Evolutionary conservation across 2,113 vertebrate species (phyloP).

Genomic region (Calidris pygmaea): DNA sequence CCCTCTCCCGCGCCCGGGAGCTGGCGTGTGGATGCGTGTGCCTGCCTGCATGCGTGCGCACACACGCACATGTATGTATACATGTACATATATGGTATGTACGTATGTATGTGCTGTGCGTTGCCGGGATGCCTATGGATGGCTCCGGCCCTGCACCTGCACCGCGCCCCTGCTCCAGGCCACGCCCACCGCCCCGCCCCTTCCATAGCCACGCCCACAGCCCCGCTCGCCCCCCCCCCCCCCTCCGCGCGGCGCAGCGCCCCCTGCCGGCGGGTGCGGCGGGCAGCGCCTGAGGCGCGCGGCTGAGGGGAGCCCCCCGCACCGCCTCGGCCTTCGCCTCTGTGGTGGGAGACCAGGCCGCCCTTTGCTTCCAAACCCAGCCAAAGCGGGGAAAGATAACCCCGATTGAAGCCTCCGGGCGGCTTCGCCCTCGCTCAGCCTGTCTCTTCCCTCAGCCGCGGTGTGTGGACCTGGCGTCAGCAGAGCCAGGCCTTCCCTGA

Average conservation of each 20-base stretch:
- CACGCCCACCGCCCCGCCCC: too few relatives aligned
- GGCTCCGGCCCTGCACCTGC: not conserved
- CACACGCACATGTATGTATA: not conserved
- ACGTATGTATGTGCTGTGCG: too few relatives aligned
- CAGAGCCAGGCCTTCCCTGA: not conserved
- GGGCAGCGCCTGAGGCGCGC: not conserved
- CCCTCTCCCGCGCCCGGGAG: not conserved
- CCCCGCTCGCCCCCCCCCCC: too few relatives aligned
- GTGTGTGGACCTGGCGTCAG: fast-evolving
- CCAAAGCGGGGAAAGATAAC: fast-evolving
- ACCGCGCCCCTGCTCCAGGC: too few relatives aligned
- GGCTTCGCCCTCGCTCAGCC: not conserved
- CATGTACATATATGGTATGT: not conserved
- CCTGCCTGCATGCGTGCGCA: too few relatives aligned
- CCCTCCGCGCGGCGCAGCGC: not conserved
- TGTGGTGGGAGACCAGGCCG: fast-evolving
- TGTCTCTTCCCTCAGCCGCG: fast-evolving
- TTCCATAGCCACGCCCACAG: too few relatives aligned
- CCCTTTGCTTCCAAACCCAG: fast-evolving
- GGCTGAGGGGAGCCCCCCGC: too few relatives aligned
- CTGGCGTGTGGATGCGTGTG: not conserved
- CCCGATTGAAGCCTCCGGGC: fast-evolving
- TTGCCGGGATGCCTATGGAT: not conserved
- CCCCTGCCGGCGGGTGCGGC: not conserved
- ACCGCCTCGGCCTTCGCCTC: not conserved